Percentiles rank a stretch among this genome's conserved stretches.
These are phyloP conservation scores for Aurelia aurita complex sp. Pacific DNA, from an alignment of 30 jellyfish, hydroid and myxozoan species.

Conservation along the genomic window DNA sequence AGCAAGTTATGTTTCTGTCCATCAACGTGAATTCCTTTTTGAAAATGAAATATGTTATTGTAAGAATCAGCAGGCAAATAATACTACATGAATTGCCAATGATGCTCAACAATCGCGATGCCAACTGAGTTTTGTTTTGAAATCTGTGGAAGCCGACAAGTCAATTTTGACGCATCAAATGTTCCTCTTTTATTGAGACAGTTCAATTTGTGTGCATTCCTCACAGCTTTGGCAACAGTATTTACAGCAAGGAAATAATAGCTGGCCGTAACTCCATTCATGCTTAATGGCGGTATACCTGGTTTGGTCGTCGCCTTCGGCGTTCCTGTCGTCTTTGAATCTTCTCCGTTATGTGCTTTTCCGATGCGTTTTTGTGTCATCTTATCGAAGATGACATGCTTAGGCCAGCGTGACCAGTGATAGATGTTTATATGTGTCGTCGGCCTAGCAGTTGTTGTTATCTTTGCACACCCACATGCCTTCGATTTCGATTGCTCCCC, in stretches of 20 bases:
- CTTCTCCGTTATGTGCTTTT: no score
- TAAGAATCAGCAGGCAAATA: background rate
- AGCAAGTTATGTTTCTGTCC: conserved; percentile 7
- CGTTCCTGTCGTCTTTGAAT: no score
- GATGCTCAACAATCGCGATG: background rate
- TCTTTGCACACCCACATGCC: no score
- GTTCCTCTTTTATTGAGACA: conserved; percentile 7
- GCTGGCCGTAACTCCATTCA: background rate
- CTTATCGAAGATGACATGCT: no score
- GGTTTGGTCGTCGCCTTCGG: background rate
- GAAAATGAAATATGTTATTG: background rate
- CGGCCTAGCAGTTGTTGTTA: no score
- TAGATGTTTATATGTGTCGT: no score
- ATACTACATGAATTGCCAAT: conserved; percentile 5
- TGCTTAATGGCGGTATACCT: background rate
- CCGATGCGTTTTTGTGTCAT: no score
- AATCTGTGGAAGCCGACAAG: background rate
- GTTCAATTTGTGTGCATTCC: background rate
- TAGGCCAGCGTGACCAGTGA: no score
- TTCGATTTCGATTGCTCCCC: no score
- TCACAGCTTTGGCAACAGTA: conserved; percentile 3
- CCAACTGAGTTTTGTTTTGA: background rate
- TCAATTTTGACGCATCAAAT: background rate
- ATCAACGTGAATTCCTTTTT: background rate
- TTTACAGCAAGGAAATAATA: conserved; percentile 16